phyloP scores from a whole-genome alignment of 2,888 invertebrate species.

The Linyphia triangularis region DNA sequence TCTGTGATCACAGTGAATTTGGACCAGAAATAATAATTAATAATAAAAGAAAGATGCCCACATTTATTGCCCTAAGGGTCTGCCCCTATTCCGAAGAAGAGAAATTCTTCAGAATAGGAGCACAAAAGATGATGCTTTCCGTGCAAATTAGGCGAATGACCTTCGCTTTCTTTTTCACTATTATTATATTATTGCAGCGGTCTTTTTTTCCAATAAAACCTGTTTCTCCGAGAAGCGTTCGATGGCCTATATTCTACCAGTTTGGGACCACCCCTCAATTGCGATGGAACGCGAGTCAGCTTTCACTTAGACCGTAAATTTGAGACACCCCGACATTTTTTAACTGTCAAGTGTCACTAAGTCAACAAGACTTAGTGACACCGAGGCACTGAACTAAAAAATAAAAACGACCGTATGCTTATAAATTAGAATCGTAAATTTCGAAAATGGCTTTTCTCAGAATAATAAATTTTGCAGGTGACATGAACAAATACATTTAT shows the following conservation, averaged over 20 bases:
- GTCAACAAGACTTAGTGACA: no score
- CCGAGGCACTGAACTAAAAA: no score
- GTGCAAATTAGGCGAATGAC: constrained; percentile 65
- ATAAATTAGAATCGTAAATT: no score
- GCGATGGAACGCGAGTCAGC: constrained; percentile 29
- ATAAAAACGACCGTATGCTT: no score
- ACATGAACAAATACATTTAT: no score
- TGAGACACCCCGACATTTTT: neutral
- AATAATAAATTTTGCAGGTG: no score
- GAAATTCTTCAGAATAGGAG: neutral
- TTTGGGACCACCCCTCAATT: constrained; percentile 47
- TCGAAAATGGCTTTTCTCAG: no score
- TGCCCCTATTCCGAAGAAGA: constrained; percentile 2
- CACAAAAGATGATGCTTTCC: constrained; percentile 8
- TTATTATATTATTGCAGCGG: constrained; percentile 52
- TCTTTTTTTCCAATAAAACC: constrained; percentile 57
- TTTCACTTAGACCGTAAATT: constrained; percentile 12
- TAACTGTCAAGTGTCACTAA: no score
- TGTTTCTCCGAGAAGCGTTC: constrained; percentile 44
- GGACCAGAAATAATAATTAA: no score
- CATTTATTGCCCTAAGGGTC: neutral
- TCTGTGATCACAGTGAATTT: no score
- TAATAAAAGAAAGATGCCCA: neutral
- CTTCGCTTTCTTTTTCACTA: constrained; percentile 64
- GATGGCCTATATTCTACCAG: constrained; percentile 53